Evolutionary conservation across 2,888 invertebrate genomes (phyloP), one percentile per base, ranked within the genome.

Genomic region (Cybosia mesomella): DNA sequence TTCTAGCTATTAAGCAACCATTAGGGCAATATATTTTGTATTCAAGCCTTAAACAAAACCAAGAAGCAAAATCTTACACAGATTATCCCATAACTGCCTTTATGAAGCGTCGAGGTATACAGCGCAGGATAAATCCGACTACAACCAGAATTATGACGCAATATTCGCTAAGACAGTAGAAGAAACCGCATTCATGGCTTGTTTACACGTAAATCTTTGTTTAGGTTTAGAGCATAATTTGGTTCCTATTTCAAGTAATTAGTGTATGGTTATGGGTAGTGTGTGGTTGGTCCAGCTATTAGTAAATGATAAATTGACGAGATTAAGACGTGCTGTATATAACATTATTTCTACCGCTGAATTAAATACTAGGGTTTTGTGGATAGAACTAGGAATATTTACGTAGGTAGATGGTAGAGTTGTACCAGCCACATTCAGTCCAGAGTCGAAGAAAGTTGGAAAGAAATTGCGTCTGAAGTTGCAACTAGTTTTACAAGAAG

Each of bases 81-180:
- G 80, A 79, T 82, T 81, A 81, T 79, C 73, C 67, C 64, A 39
- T 81, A 83, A 83, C 80, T 81, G 81, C 76, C 74, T 82, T 83
- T 82, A 85, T 80, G 76, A 83, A 82, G 83, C 76, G 71, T 76
- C 60, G 49, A 70, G 61, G 71, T 73, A 69, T 69, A 79, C 68
- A 76, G 75, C 80, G 78, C 72, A 61, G 73, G 76, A 76, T 77
- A 81, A 79, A 77, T 75, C 79, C 72, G 73, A 75, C 75, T 73
- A 53, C 67, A 63, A 71, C 72, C 53, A 43, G 68, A 77, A 68
- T 77, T 82, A 76, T 74, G 74, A 65, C 60, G 81, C 78, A 79
- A 82, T 83, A 85, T 81, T 75, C 77, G 69, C 77, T 74, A 70
- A 75, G 76, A 77, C 75, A 67, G 63, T 63, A 57, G 54, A 28